Conservation (phyloP, 2,113 vertebrate genomes). For the Brienomyrus longianalis region DNA sequence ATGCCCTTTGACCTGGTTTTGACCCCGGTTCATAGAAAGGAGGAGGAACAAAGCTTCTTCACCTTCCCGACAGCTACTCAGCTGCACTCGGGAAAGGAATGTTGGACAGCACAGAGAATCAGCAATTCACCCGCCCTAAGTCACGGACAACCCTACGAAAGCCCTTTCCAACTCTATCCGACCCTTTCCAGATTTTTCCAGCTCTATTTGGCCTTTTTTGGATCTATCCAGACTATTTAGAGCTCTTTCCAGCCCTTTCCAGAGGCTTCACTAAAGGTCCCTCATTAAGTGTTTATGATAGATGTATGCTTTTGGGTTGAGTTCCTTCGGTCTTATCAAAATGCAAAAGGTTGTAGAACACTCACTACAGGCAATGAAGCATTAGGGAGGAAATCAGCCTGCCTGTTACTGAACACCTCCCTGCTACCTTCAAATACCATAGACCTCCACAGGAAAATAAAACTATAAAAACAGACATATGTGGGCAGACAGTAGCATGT, state of each 20-base stretch:
- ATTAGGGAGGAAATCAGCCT: background rate
- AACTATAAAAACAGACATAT: background rate
- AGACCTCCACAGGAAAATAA: background rate
- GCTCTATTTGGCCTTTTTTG: background rate
- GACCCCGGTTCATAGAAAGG: background rate
- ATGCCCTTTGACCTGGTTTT: background rate
- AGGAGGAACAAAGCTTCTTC: background rate
- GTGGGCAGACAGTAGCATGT: background rate
- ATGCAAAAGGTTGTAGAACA: background rate
- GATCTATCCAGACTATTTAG: background rate
- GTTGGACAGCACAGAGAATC: background rate
- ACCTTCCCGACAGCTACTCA: background rate
- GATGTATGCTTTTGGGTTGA: background rate
- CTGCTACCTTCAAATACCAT: background rate
- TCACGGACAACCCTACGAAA: background rate
- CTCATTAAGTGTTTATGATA: background rate
- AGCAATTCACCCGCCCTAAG: background rate
- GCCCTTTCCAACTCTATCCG: background rate
- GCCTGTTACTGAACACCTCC: background rate
- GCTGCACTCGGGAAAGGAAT: background rate
- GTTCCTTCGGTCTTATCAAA: background rate
- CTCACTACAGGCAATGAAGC: background rate
- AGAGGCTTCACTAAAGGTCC: background rate
- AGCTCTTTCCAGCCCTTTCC: background rate
- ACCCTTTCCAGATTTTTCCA: background rate